These are phyloP conservation scores for Bombycilla garrulus DNA, from an alignment of 2,113 vertebrate species.

Conservation along the genomic window DNA sequence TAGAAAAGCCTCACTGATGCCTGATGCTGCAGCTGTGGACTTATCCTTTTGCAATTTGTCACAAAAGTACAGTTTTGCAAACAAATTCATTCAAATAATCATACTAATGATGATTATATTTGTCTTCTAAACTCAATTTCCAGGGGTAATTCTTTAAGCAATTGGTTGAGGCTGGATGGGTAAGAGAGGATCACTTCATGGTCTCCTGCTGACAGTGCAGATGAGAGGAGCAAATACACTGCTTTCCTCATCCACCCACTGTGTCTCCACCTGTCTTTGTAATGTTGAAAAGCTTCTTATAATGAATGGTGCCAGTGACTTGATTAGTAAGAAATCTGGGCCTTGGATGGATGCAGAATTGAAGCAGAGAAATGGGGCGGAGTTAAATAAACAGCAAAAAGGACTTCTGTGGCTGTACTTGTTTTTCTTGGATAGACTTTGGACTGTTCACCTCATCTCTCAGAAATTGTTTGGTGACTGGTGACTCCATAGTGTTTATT, in stretches of 20 bases:
- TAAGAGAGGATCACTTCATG: neutral
- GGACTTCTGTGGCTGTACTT: neutral
- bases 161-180: neutral
- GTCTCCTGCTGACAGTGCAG: neutral
- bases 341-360: neutral
- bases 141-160: neutral
- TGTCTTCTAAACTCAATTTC: neutral
- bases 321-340: neutral
- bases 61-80: neutral
- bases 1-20: neutral
- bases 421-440: neutral
- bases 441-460: neutral
- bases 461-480: neutral
- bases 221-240: neutral
- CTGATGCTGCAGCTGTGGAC: neutral
- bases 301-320: neutral
- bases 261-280: neutral
- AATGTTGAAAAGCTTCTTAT: neutral
- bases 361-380: neutral
- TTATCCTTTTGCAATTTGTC: neutral
- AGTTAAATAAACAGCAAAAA: neutral
- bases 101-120: neutral
- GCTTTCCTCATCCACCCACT: neutral
- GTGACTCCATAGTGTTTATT: slow-evolving; percentile 2
- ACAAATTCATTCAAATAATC: neutral